Evolutionary conservation across 2,888 invertebrate species (phyloP).

Genomic region (Hemaris fuciformis): DNA sequence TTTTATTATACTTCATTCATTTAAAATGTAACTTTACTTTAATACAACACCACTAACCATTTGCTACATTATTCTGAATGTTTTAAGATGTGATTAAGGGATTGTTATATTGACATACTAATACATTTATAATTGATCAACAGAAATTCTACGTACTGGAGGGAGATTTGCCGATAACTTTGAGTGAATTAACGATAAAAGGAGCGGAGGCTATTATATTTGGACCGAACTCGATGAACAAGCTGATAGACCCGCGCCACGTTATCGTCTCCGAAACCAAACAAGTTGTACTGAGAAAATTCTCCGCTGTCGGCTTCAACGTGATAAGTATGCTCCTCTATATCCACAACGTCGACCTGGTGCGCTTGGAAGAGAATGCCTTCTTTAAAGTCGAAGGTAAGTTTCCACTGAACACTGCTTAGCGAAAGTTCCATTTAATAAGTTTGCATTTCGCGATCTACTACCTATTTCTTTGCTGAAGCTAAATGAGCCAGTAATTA

Average conservation of each 20-base stretch:
- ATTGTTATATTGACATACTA: too few species aligned
- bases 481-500: background rate
- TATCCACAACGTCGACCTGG: conserved; percentile 80
- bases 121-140: conserved; percentile 30
- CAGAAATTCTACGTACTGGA: conserved; percentile 75
- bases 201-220: conserved; percentile 81
- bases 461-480: conserved; percentile 10
- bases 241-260: conserved; percentile 76
- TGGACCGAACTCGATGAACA: conserved; percentile 79
- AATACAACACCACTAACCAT: background rate
- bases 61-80: too few species aligned
- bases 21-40: background rate
- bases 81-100: too few species aligned
- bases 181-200: conserved; percentile 80
- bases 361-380: conserved; percentile 83
- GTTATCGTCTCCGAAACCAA: conserved; percentile 78
- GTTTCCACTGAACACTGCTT: conserved; percentile 14
- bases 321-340: conserved; percentile 82
- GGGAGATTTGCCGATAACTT: conserved; percentile 80
- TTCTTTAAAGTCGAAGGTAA: conserved; percentile 83
- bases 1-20: background rate
- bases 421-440: conserved; percentile 2
- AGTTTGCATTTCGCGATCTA: conserved; percentile 14
- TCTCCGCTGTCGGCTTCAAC: conserved; percentile 83
- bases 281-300: conserved; percentile 78